Evolutionary conservation across 1,140 invertebrate genomes (phyloP).

Genomic region (Helicoverpa zea): DNA sequence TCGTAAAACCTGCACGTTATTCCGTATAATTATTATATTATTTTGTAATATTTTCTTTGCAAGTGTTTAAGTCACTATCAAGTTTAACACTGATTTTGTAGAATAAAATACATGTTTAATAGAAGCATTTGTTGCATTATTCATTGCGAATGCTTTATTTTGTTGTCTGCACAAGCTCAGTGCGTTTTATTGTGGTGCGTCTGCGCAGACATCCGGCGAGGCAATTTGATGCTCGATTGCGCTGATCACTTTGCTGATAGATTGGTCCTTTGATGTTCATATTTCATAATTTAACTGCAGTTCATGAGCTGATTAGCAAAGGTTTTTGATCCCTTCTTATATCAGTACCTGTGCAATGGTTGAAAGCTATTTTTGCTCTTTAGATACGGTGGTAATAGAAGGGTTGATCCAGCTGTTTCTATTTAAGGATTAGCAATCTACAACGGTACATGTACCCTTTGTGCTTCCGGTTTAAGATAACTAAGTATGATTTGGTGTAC

Average conservation of each 20-base stretch:
- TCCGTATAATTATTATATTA: too few species aligned
- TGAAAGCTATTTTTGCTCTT: neutral
- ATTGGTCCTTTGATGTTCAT: conserved; percentile 36
- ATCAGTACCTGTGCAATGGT: neutral
- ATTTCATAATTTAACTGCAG: conserved; percentile 31
- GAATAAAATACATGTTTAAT: conserved; percentile 24
- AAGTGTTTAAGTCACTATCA: neutral
- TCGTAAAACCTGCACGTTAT: too few species aligned
- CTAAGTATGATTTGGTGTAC: too few species aligned
- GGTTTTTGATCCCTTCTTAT: conserved; percentile 10
- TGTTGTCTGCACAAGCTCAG: conserved; percentile 22
- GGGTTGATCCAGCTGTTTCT: too few species aligned
- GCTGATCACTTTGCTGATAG: conserved; percentile 48
- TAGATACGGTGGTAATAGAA: neutral
- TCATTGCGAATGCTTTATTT: conserved; percentile 42
- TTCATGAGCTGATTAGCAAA: neutral
- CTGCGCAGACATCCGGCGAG: conserved; percentile 58
- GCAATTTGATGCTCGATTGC: conserved; percentile 58
- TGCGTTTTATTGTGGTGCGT: conserved; percentile 39
- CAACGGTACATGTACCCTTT: too few species aligned
- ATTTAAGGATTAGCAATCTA: too few species aligned
- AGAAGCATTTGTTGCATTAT: conserved; percentile 38
- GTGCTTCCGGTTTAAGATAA: too few species aligned
- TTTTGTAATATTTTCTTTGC: neutral
- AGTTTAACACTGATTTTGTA: neutral